phyloP scores from a whole-genome alignment of 2,797 vertebrate genomes.

The Clarias platycephalus region DNA sequence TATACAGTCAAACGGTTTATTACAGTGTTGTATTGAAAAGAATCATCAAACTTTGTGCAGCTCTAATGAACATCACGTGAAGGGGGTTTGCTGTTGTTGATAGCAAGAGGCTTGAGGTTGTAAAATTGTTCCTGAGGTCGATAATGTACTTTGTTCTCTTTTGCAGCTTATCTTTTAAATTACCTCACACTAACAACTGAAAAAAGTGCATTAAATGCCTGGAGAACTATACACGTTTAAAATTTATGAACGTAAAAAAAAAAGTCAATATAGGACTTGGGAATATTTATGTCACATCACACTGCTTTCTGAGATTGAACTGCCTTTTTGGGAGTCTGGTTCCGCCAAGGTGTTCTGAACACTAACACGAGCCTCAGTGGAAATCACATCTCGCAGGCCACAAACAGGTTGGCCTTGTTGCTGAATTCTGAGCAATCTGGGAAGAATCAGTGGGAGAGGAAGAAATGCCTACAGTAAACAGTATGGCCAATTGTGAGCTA shows the following conservation, averaged over 20 bases:
- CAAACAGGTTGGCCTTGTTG: not conserved
- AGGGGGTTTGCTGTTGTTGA: not conserved
- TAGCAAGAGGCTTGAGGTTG: not conserved
- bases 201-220: not conserved
- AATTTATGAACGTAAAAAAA: not conserved
- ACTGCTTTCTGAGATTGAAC: not conserved
- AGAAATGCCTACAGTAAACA: constrained; percentile 7
- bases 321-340: not conserved
- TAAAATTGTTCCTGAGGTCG: not conserved
- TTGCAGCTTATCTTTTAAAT: not conserved
- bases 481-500: not conserved
- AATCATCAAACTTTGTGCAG: not conserved
- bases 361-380: not conserved
- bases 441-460: not conserved
- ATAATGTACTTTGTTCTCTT: not conserved
- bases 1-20: not conserved
- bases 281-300: not conserved
- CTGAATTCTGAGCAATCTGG: constrained; percentile 8
- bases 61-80: not conserved
- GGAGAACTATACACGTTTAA: not conserved
- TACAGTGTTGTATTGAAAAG: not conserved
- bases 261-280: not conserved
- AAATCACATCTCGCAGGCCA: too few relatives aligned
- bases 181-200: not conserved
- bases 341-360: not conserved